Percentiles rank a stretch among this genome's conserved stretches.
Evolutionary conservation across 1,140 invertebrate genomes (phyloP).

Genomic region (Drosophila varians): DNA sequence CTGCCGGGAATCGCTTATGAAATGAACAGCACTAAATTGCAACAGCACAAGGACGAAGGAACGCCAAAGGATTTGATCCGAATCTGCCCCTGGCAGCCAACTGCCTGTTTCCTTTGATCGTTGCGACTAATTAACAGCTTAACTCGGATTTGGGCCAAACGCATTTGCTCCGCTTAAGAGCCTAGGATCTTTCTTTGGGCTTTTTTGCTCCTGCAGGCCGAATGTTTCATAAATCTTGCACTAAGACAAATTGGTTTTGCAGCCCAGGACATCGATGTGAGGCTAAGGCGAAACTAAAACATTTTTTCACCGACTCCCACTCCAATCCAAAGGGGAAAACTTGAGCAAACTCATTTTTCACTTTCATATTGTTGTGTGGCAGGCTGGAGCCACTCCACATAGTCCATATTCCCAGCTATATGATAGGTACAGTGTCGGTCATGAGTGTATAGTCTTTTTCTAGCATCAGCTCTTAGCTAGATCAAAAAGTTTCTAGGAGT

Average conservation of each 20-base stretch:
- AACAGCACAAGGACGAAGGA: not conserved
- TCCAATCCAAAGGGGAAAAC: conserved; percentile 42
- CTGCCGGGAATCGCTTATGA: conserved; percentile 42
- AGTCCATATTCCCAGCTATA: not conserved
- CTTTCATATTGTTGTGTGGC: conserved; percentile 72
- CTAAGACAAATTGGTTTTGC: conserved; percentile 74
- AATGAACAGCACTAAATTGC: conserved; percentile 26
- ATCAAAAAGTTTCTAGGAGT: no score
- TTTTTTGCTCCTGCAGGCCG: not conserved
- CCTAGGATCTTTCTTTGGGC: conserved; percentile 9
- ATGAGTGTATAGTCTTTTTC: not conserved
- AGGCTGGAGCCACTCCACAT: conserved; percentile 8
- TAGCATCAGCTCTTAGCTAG: no score
- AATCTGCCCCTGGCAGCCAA: conserved; percentile 3
- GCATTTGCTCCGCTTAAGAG: conserved; percentile 10
- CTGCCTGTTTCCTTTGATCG: conserved; percentile 24
- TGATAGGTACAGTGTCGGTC: not conserved
- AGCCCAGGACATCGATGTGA: conserved; percentile 59
- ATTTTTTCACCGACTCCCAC: conserved; percentile 31
- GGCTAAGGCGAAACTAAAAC: conserved; percentile 62
- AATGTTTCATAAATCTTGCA: conserved; percentile 58
- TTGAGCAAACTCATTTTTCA: conserved; percentile 76
- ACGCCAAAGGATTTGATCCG: conserved; percentile 14
- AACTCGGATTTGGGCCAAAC: conserved; percentile 32
- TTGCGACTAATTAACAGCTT: conserved; percentile 39